Conservation (phyloP, 2,113 vertebrate species). For the Choloepus hoffmanni region DNA sequence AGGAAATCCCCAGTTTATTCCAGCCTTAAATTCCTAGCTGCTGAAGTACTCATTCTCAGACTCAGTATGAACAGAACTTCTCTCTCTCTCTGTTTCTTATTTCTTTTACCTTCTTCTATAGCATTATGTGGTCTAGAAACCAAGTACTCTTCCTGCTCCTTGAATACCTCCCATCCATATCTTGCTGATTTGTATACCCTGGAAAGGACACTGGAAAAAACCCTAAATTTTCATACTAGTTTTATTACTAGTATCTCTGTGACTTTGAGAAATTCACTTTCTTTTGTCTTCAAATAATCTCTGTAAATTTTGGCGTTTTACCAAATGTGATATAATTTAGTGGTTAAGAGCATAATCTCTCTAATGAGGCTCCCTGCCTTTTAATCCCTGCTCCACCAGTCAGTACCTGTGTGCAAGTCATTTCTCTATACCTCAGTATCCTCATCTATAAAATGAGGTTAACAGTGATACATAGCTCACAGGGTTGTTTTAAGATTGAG, state of each 20-base stretch:
- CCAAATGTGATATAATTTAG: neutral
- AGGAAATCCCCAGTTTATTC: neutral
- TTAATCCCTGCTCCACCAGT: neutral
- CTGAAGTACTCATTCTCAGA: constrained; percentile 23
- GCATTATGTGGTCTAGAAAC: neutral
- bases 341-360: neutral
- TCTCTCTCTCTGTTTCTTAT: neutral
- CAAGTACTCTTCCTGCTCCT: neutral
- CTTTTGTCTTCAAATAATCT: constrained; percentile 28
- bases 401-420: neutral
- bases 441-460: neutral
- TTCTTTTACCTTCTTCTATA: neutral
- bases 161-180: neutral
- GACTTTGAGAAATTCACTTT: constrained; percentile 50
- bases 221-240: neutral
- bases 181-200: neutral
- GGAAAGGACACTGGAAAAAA: neutral
- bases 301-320: constrained; percentile 1
- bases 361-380: neutral
- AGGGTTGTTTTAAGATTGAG: neutral
- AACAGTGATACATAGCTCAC: neutral
- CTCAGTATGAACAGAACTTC: constrained; percentile 16
- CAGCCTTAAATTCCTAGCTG: neutral
- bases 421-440: neutral
- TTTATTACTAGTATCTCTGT: constrained; percentile 20